Evolutionary conservation across 2,888 invertebrate species (phyloP).

Genomic region (Mystacides longicornis): DNA sequence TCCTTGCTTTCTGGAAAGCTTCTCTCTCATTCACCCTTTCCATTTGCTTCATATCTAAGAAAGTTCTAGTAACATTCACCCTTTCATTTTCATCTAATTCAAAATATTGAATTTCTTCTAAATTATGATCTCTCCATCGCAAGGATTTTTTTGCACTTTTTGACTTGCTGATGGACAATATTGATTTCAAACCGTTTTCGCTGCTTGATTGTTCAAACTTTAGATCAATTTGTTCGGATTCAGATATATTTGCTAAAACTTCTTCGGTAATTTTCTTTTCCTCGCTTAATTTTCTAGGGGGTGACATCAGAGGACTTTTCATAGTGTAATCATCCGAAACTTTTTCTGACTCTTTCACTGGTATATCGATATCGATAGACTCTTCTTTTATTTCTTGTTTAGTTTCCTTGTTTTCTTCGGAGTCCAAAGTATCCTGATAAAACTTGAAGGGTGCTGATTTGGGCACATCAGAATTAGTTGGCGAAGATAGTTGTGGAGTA

Average conservation of each 20-base stretch:
- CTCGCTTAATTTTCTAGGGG: conserved; percentile 27
- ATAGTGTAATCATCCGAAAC: conserved; percentile 29
- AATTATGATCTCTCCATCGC: conserved; percentile 73
- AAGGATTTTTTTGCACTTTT: conserved; percentile 74
- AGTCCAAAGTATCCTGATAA: conserved; percentile 86
- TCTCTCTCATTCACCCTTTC: conserved; percentile 82
- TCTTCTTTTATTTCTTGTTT: conserved; percentile 35
- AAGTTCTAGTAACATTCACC: conserved; percentile 87
- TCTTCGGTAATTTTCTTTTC: conserved; percentile 25
- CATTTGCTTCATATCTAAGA: conserved; percentile 85
- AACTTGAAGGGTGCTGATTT: conserved; percentile 60
- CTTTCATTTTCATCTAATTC: conserved; percentile 94
- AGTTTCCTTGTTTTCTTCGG: conserved; percentile 42
- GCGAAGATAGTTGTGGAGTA: conserved; percentile 28
- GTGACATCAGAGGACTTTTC: conserved; percentile 19
- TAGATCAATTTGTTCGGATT: conserved; percentile 3
- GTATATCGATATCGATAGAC: conserved; percentile 22
- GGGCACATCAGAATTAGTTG: conserved; percentile 34
- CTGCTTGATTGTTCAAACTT: conserved; percentile 27
- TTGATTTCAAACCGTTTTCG: conserved; percentile 59
- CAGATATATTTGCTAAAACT: background rate
- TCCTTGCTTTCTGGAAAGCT: conserved; percentile 69
- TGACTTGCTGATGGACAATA: conserved; percentile 64
- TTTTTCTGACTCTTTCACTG: background rate
- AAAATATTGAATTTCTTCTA: conserved; percentile 82